phyloP scores from a whole-genome alignment of 2,888 invertebrate genomes.

The Nephrotoma flavescens region DNA sequence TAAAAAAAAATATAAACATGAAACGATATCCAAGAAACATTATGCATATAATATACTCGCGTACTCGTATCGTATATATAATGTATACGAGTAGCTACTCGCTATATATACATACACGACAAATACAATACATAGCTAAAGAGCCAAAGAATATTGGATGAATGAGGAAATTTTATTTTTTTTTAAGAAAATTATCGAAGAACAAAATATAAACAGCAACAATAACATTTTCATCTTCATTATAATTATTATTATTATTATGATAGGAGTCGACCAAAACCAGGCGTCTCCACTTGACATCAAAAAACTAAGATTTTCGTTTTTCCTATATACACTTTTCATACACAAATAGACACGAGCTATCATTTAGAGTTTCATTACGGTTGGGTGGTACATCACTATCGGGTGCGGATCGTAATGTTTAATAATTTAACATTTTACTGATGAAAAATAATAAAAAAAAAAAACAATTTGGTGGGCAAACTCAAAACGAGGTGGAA shows the following conservation, averaged over 20 bases:
- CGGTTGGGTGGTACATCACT: not conserved
- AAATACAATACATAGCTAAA: not conserved
- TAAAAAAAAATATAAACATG: not conserved
- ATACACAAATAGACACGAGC: not conserved
- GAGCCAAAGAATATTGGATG: not conserved
- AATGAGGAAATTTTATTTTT: not conserved
- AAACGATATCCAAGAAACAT: not conserved
- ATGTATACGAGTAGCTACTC: not conserved
- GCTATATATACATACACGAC: not conserved
- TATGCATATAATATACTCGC: not conserved
- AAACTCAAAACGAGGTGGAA: not conserved
- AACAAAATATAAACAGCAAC: not conserved
- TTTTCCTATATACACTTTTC: not conserved
- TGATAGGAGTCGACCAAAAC: not conserved
- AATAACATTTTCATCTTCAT: not conserved
- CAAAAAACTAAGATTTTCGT: not conserved
- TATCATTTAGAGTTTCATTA: not conserved
- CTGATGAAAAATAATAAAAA: not conserved
- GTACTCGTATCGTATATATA: not conserved
- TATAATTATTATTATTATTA: not conserved
- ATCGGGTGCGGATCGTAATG: not conserved
- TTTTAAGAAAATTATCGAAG: not conserved
- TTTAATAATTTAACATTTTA: no score
- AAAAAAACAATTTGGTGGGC: not conserved
- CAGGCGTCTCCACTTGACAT: constrained; percentile 3